Base-by-base conservation (phyloP, 1,140 invertebrate species). In the Paraescarpia echinospica region DNA sequence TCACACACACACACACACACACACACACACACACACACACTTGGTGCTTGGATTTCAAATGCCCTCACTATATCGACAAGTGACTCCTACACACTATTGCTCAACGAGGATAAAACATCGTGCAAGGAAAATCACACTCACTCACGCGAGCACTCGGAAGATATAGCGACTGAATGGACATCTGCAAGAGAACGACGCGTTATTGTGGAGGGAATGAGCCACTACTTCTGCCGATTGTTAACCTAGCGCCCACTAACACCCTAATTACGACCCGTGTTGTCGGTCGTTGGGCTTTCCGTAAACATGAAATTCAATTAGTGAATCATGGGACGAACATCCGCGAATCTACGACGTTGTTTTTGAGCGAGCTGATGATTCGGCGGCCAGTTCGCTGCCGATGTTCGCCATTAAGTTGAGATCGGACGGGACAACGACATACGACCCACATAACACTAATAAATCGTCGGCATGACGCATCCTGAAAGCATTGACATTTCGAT, bases 251-350 rank as follows among this genome's bases (percentile, higher is more conserved):
- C 59, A 18, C 59, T 22, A 77, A 77, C 59, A 18, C 59, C 59
- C 59, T 77, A 77, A 77, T 77, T 77, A 77, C 59, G 27, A 31
- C 59, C 59, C 59, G 2, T 77, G 59, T 77, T 77, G 59, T 31
- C 59, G 59, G 59, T 77, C 59, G 12, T 77, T 77, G 59, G 59
- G 59, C 14, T 6, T 27, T 27, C 59, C 22, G 59, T 77, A 77
- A 77, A 77, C 59, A 77, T 77, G 59, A 77, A 77, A 77, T 77
- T 77, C 59, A 77, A 77, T 77, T 77, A 77, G 59, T 77, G 59
- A 77, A 77, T 77, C 27, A 77, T 77, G 59, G 59, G 59, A 77
- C 18, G 27, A 31, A 4, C 18, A 77, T 77, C 59, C 59, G 59
- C 8, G 27, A 77, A 31, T 18, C 59, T 77, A 77, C 59, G 59